phyloP scores from a whole-genome alignment of 2,888 invertebrate genomes.

The Siphonodentalium dalli region DNA sequence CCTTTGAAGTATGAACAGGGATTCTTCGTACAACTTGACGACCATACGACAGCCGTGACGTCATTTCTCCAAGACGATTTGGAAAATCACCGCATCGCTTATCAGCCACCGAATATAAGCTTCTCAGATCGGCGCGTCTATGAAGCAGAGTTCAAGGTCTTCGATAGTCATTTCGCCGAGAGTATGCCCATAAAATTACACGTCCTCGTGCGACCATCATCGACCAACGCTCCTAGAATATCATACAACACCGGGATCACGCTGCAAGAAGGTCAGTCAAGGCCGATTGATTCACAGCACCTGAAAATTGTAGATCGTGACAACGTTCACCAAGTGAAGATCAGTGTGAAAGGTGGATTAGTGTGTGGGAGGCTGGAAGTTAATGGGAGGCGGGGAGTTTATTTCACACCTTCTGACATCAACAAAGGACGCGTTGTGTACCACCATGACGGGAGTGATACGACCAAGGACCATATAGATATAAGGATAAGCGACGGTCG shows the following conservation, averaged over 20 bases:
- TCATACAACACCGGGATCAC: conserved; percentile 55
- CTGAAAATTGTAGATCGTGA: conserved; percentile 61
- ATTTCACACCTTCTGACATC: conserved; percentile 56
- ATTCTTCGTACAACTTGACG: conserved; percentile 57
- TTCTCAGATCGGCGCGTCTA: conserved; percentile 52
- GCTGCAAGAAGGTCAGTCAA: conserved; percentile 60
- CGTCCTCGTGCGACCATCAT: conserved; percentile 58
- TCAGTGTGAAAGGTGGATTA: conserved; percentile 59
- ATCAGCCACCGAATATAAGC: conserved; percentile 56
- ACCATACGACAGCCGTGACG: conserved; percentile 55
- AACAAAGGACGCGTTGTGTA: conserved; percentile 52
- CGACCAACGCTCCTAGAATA: conserved; percentile 56
- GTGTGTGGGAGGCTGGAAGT: conserved; percentile 56
- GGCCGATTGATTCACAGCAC: conserved; percentile 48
- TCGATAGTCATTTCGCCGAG: conserved; percentile 58
- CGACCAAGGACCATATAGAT: conserved; percentile 55
- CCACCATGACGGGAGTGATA: conserved; percentile 58
- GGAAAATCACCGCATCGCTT: conserved; percentile 60
- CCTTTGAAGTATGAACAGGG: conserved; percentile 50
- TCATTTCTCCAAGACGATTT: conserved; percentile 62
- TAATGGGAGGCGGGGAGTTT: conserved; percentile 44
- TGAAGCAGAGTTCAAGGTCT: conserved; percentile 57
- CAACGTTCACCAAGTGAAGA: conserved; percentile 53
- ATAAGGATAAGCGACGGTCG: conserved; percentile 59
- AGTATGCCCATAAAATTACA: conserved; percentile 60